Evolutionary conservation across 2,797 vertebrate genomes (phyloP), one percentile per base, ranked within the genome.

Genomic region (Lagodon rhomboides): DNA sequence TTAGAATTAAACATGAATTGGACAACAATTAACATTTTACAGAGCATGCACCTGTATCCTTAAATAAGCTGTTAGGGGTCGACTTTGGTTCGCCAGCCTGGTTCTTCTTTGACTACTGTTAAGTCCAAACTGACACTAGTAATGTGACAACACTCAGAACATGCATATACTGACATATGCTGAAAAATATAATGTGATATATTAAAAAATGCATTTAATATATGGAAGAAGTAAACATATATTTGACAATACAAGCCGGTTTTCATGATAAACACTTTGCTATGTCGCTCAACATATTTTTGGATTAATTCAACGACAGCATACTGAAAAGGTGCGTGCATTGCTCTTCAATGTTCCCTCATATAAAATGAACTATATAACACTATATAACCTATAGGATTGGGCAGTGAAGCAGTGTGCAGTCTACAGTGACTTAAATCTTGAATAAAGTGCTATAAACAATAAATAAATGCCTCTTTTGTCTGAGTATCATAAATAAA

Each of bases 21-120:
- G 58, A 64, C 50, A 66, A 77, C 71, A 70, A 75, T 78, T 71
- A 27, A 50, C 30, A 66, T 80, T 80, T 79, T 56, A 62, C 30
- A 73, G 50, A 68, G 53, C 13, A 27, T 25, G 20, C n/a, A 73
- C 16, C 11, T 38, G 27, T 1, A 55, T 53, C 15, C 47, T 43
- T 43, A 46, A 20, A 47, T 18, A 16, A 49, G n/a, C 20, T 64
- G 50, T 51, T 41, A 27, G 34, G n/a, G 59, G 23, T 18, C 50
- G 58, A 72, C 53, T 54, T 55, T 68, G 15, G 60, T 46, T 22
- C 53, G 53, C 53, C 18, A 46, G 54, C 60, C 27, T 38, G 53
- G 34, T 49, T 7, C 1, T 2, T 25, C 50, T 56, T 54, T 63
- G 50, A 77, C 27, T 71, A 56, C 20, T 54, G n/a, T 41, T 23